These are phyloP conservation scores for Pao palembangensis DNA, from an alignment of 2,113 vertebrate genomes.

Conservation along the genomic window DNA sequence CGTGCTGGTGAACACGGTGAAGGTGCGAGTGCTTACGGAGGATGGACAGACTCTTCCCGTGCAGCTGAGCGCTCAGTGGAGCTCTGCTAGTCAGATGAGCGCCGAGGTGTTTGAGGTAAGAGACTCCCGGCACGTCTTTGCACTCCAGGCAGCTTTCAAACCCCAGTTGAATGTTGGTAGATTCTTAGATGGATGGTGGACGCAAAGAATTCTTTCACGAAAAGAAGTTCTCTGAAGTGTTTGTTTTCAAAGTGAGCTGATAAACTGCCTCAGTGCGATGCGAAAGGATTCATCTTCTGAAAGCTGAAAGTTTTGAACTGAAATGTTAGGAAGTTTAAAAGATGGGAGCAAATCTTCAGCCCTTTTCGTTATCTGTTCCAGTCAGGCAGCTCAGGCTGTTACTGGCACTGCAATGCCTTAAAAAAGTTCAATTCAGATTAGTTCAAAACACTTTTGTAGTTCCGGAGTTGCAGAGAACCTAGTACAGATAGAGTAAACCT, in stretches of 20 bases:
- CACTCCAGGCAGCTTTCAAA: not conserved
- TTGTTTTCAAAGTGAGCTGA: too few relatives aligned
- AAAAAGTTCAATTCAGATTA: too few relatives aligned
- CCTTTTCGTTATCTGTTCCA: not conserved
- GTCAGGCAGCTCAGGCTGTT: too few relatives aligned
- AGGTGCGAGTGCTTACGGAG: constrained; percentile 81
- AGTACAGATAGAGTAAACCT: too few relatives aligned
- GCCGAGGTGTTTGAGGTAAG: constrained; percentile 85
- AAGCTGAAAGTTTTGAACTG: not conserved
- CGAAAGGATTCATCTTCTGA: not conserved
- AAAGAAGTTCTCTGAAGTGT: not conserved
- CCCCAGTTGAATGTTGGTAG: not conserved
- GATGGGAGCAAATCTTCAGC: not conserved
- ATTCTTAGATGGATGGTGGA: not conserved
- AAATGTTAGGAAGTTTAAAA: not conserved
- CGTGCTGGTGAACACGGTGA: constrained; percentile 81
- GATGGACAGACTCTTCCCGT: constrained; percentile 86
- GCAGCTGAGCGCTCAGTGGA: constrained; percentile 86
- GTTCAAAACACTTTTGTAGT: too few relatives aligned
- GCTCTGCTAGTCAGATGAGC: constrained; percentile 77
- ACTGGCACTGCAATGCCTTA: too few relatives aligned
- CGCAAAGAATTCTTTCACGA: not conserved
- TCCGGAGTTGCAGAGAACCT: too few relatives aligned
- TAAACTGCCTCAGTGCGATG: constrained; percentile 1
- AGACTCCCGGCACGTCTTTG: not conserved